Conservation (phyloP, 2,888 invertebrate species). For the Chrysotoxum bicinctum region DNA sequence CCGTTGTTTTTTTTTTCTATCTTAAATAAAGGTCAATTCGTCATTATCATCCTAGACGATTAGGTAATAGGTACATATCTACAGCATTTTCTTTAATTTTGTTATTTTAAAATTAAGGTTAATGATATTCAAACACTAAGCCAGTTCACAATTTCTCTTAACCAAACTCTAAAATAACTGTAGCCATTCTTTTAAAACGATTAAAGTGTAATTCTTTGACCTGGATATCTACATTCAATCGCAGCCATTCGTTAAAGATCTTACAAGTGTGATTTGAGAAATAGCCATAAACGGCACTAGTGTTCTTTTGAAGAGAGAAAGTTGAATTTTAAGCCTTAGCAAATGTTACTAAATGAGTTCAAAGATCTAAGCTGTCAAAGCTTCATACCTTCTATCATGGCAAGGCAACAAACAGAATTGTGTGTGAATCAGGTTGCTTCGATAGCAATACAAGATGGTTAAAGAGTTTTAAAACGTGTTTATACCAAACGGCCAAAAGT, state of each 20-base stretch:
- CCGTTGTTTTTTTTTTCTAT: background rate
- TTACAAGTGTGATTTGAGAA: background rate
- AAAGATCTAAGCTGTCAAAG: background rate
- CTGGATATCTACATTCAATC: background rate
- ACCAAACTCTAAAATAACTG: background rate
- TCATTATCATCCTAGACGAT: background rate
- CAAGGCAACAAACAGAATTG: background rate
- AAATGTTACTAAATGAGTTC: constrained; percentile 3
- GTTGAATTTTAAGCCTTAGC: background rate
- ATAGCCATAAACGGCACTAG: background rate
- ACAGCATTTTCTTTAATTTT: background rate
- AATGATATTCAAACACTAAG: constrained; percentile 9
- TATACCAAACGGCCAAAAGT: background rate
- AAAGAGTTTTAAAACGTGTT: background rate
- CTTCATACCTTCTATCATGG: background rate
- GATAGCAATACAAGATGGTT: background rate
- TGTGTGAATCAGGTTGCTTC: constrained; percentile 6
- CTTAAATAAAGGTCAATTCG: background rate
- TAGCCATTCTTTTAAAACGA: background rate
- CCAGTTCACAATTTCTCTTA: background rate
- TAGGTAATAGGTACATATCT: background rate
- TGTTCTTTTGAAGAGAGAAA: background rate
- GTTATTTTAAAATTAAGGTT: constrained; percentile 1
- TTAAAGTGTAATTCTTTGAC: background rate
- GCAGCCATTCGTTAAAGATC: background rate